phyloP scores from a whole-genome alignment of 2,113 vertebrate genomes.

The Motacilla tschutschensis region DNA sequence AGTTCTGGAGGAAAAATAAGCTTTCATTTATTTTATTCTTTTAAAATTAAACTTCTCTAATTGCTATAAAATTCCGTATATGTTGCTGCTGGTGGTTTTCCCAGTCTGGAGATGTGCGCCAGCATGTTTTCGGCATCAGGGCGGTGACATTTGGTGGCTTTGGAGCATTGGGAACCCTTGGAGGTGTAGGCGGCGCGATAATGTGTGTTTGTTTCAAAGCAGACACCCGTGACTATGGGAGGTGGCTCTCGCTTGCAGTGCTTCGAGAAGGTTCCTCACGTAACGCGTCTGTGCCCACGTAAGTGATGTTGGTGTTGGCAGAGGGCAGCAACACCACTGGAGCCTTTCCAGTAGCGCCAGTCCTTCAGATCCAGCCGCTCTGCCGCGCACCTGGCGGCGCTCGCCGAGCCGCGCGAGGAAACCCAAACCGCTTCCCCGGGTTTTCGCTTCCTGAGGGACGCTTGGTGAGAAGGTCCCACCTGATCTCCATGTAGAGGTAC shows the following conservation, averaged over 20 bases:
- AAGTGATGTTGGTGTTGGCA: not conserved
- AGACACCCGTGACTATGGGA: not conserved
- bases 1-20: not conserved
- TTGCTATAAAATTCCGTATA: not conserved
- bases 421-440: not conserved
- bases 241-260: not conserved
- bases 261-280: slow-evolving; percentile 32
- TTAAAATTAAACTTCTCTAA: not conserved
- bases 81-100: rapidly evolving
- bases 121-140: rapidly evolving
- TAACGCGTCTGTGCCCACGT: not conserved
- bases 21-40: not conserved
- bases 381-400: rapidly evolving
- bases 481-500: not conserved
- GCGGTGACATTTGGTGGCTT: not conserved
- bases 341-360: not conserved
- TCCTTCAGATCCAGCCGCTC: not conserved
- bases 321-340: slow-evolving; percentile 8
- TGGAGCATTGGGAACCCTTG: not conserved
- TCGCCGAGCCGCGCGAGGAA: not conserved
- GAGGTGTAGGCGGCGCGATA: not conserved
- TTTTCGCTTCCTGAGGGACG: rapidly evolving
- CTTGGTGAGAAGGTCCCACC: not conserved
- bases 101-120: rapidly evolving
- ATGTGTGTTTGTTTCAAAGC: not conserved